Base-by-base conservation (phyloP, 2,113 vertebrate species). In the Columbina picui region DNA sequence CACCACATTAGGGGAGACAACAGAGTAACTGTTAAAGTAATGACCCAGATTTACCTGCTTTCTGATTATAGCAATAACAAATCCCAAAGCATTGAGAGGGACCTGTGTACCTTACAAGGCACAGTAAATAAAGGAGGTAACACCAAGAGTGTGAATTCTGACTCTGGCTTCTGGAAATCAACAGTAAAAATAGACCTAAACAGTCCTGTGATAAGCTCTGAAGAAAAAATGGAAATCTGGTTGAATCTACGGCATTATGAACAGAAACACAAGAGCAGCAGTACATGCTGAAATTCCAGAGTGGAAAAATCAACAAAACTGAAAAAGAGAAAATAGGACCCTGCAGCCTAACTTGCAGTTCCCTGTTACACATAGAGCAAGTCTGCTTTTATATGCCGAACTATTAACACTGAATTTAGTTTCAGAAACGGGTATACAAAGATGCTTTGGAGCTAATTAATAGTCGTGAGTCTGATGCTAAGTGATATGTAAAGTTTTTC, bases 211-310 rank as follows among this genome's bases (percentile, higher is more conserved):
- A 53, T 29, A 74, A 61, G 65, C 17, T 20, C 10, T 50, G 7
- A 43, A 22, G 1, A 11, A 59, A 60, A 65, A 34, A 53, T 3
- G 2, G 26, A 65, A 65, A 14, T 9, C 6, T 41, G 14, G 30
- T 1, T 41, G 17, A 12, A 84, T 50, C 10, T 70, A 59, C 7
- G 65, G 17, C 22, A 69, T 20, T 67, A n/a, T 0, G 0, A 87
- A 61, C 8, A 77, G n/a, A 12, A 70, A 57, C 1, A 76, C 11
- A 86, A 43, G 8, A 78, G 38, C 15, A 75, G 38, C 14, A 76
- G 38, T 6, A 14, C 8, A 11, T 25, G 17, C 2, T 55, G 12
- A 47, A 86, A 84, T 34, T 83, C 26, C 36, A 64, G 23, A 7
- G 18, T 45, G 45, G 25, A 86, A 81, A 71, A 63, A 50, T 8